Evolutionary conservation across 1,140 invertebrate genomes (phyloP).

Genomic region (Globodera ellingtonae): DNA sequence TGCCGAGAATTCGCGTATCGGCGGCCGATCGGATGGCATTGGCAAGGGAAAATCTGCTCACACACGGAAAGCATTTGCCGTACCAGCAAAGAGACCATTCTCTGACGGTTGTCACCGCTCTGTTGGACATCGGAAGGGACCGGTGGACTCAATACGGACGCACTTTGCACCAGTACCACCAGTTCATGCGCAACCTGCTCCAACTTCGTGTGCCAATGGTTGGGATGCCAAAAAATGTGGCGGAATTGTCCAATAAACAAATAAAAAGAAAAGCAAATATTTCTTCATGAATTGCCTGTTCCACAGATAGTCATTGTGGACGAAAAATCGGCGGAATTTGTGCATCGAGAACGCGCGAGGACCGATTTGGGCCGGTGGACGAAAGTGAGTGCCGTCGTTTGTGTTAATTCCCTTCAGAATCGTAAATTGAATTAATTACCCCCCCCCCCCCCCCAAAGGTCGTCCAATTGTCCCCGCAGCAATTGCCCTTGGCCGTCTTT

Average conservation of each 20-base stretch:
- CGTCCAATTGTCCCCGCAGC: constrained; percentile 40
- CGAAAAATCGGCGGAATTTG: constrained; percentile 53
- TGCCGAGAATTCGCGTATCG: neutral
- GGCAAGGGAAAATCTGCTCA: neutral
- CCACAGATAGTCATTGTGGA: constrained; percentile 53
- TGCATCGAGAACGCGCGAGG: constrained; percentile 40
- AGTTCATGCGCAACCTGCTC: constrained; percentile 57
- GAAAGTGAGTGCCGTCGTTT: constrained; percentile 38
- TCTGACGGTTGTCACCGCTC: constrained; percentile 36
- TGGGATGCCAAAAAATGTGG: neutral
- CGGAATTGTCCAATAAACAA: neutral
- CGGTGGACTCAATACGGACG: constrained; percentile 36
- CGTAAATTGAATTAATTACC: neutral
- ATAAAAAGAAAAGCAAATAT: neutral
- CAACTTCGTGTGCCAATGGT: constrained; percentile 58
- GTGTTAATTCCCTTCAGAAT: too few species aligned
- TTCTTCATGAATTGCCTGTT: neutral
- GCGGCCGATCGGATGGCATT: neutral
- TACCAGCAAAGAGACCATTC: neutral
- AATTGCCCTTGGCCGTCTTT: constrained; percentile 57
- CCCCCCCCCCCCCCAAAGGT: constrained; percentile 36
- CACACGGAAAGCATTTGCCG: neutral
- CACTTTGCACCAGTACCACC: constrained; percentile 53
- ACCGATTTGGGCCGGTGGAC: constrained; percentile 50
- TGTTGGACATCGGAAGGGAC: constrained; percentile 41